Percentiles rank a stretch among this genome's conserved stretches.
phyloP scores from a whole-genome alignment of 2,888 invertebrate genomes.

The Pycnomerus fuliginosus region DNA sequence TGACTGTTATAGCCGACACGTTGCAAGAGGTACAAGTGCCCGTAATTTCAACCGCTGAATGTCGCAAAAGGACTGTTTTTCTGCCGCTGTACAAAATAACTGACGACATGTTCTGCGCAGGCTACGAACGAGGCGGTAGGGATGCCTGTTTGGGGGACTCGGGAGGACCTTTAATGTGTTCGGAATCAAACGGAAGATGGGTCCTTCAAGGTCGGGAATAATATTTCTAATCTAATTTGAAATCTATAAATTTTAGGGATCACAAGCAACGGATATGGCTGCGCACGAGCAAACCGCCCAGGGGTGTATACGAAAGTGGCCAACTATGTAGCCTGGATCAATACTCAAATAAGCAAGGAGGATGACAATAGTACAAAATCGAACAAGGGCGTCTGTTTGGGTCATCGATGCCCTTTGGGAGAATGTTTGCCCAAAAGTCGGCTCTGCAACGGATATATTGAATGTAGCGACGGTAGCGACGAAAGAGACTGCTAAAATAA shows the following conservation, averaged over 20 bases:
- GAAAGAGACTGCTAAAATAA: conserved; percentile 60
- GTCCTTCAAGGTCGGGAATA: conserved; percentile 38
- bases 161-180: conserved; percentile 77
- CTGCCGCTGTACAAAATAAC: conserved; percentile 75
- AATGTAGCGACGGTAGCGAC: conserved; percentile 76
- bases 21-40: conserved; percentile 80
- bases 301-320: conserved; percentile 80
- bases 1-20: conserved; percentile 65
- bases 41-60: conserved; percentile 74
- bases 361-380: conserved; percentile 24
- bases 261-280: conserved; percentile 79
- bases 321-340: conserved; percentile 73
- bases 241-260: conserved; percentile 58
- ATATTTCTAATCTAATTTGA: conserved; percentile 3
- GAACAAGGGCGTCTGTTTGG: conserved; percentile 56
- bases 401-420: conserved; percentile 74
- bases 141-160: conserved; percentile 82
- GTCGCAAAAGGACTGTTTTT: conserved; percentile 71
- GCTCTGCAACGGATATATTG: conserved; percentile 75
- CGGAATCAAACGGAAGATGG: conserved; percentile 57
- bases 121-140: conserved; percentile 74
- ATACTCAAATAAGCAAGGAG: conserved; percentile 54
- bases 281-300: conserved; percentile 74
- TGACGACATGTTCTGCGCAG: conserved; percentile 81
- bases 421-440: conserved; percentile 70